Evolutionary conservation across 2,888 invertebrate species (phyloP).

Genomic region (Zygaena filipendulae): DNA sequence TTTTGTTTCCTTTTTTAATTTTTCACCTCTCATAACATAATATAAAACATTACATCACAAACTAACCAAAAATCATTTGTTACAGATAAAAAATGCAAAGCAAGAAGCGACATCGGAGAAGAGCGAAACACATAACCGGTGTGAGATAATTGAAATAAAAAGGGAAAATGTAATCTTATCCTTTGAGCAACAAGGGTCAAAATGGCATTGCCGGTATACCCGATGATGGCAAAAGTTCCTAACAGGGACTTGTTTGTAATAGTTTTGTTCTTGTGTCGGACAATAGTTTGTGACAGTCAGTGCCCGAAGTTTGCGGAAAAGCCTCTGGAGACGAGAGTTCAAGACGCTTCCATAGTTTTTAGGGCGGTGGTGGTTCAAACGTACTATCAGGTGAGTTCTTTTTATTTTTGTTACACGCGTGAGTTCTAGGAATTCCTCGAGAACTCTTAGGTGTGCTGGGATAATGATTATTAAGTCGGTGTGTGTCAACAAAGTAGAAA

Average conservation of each 20-base stretch:
- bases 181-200: conserved; percentile 23
- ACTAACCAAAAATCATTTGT: too few relatives aligned
- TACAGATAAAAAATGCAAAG: conserved; percentile 55
- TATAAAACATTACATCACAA: too few relatives aligned
- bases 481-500: too few relatives aligned
- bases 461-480: too few relatives aligned
- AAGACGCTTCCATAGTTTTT: conserved; percentile 66
- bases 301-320: conserved; percentile 63
- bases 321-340: conserved; percentile 61
- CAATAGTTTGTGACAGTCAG: conserved; percentile 61
- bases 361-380: conserved; percentile 58
- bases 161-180: conserved; percentile 40
- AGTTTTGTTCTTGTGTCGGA: conserved; percentile 48
- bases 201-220: conserved; percentile 33
- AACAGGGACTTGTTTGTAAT: conserved; percentile 45
- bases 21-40: too few relatives aligned
- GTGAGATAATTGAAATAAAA: conserved; percentile 40
- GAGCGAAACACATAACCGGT: conserved; percentile 36
- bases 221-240: conserved; percentile 32
- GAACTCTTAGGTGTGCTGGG: too few relatives aligned
- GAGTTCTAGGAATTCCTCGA: too few relatives aligned
- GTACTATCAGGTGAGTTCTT: conserved; percentile 45
- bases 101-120: conserved; percentile 48
- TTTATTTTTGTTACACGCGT: background rate
- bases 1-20: too few relatives aligned